Percentiles rank a stretch among this genome's conserved stretches.
Evolutionary conservation across 2,113 vertebrate species (phyloP).

Genomic region (Notarius quadriscutis): DNA sequence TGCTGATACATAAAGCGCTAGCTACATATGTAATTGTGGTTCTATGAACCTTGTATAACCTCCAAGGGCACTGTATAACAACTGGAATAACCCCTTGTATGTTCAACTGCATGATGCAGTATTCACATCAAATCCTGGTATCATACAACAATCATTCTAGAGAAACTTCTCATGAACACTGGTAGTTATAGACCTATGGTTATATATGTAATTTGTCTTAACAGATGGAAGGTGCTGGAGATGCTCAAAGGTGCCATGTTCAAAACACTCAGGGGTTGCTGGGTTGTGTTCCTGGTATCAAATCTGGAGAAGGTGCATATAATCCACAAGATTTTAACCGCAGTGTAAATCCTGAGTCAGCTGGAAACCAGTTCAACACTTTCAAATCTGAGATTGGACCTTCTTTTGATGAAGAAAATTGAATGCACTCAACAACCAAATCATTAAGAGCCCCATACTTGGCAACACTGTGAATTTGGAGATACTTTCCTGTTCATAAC

Average conservation of each 20-base stretch:
- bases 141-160: neutral
- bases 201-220: neutral
- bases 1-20: slow-evolving; percentile 46
- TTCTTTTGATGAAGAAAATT: too few species aligned
- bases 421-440: too few species aligned
- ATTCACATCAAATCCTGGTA: neutral
- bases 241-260: neutral
- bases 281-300: neutral
- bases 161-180: neutral
- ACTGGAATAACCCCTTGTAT: neutral
- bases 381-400: neutral
- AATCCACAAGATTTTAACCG: neutral
- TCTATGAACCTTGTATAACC: neutral
- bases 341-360: neutral
- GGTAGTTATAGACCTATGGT: neutral
- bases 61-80: neutral
- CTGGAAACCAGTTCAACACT: neutral
- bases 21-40: neutral
- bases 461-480: too few species aligned
- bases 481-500: too few species aligned
- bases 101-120: neutral
- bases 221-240: neutral
- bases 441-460: too few species aligned
- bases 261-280: neutral
- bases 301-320: neutral